Conservation (phyloP, 1,140 invertebrate species). For the Agrypnia vestita region DNA sequence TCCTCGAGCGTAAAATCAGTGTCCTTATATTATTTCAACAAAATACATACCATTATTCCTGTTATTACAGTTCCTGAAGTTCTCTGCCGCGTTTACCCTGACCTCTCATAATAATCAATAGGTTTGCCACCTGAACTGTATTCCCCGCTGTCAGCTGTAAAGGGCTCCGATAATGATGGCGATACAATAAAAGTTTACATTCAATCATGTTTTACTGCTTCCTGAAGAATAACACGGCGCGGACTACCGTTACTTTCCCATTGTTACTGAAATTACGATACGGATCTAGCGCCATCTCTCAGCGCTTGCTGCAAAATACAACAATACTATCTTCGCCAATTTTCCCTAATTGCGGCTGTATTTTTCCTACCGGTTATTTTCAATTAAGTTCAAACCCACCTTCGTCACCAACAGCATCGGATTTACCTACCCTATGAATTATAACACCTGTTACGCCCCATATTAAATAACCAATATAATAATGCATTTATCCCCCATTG, state of each 20-base stretch:
- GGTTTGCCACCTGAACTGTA: constrained; percentile 1
- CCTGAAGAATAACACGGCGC: constrained; percentile 3
- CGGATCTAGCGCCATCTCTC: constrained; percentile 25
- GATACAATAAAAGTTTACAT: constrained; percentile 36
- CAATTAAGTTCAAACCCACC: constrained; percentile 12
- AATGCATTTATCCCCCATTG: constrained; percentile 23
- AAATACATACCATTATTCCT: too few relatives aligned
- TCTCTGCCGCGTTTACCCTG: neutral
- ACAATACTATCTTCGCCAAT: constrained; percentile 29
- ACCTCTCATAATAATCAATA: neutral
- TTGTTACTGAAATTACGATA: constrained; percentile 30
- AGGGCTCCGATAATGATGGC: constrained; percentile 31
- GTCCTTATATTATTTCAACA: too few relatives aligned
- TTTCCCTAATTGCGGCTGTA: constrained; percentile 12
- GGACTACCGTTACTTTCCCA: constrained; percentile 31
- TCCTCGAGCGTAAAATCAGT: too few relatives aligned
- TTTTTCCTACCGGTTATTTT: constrained; percentile 6
- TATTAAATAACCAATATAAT: constrained; percentile 6
- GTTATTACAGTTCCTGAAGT: too few relatives aligned
- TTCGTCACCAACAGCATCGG: neutral
- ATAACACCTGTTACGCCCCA: constrained; percentile 23
- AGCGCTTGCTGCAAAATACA: neutral
- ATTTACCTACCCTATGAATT: constrained; percentile 28
- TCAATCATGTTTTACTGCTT: constrained; percentile 38
- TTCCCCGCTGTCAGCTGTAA: constrained; percentile 4